Evolutionary conservation across 2,113 vertebrate genomes (phyloP).

Genomic region (Pelecanoides urinatrix): DNA sequence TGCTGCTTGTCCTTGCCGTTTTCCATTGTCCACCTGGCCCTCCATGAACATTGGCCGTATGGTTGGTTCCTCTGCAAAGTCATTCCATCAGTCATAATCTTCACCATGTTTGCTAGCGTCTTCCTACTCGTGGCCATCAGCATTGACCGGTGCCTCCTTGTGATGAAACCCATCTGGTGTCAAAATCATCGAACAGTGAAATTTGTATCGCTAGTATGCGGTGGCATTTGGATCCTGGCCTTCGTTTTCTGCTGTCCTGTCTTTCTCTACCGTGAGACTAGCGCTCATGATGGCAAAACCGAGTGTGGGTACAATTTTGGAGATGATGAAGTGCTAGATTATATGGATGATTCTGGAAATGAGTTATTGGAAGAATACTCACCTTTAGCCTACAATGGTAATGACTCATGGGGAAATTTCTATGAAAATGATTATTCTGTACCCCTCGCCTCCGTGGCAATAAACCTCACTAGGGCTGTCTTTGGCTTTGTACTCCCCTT

Average conservation of each 20-base stretch:
- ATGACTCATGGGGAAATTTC: background rate
- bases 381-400: background rate
- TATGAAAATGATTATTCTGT: background rate
- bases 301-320: conserved; percentile 29
- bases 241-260: conserved; percentile 71
- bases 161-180: conserved; percentile 80
- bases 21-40: conserved; percentile 62
- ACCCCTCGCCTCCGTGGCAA: too few species aligned
- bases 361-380: background rate
- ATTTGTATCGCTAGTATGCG: conserved; percentile 2
- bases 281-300: background rate
- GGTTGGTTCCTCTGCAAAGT: conserved; percentile 78
- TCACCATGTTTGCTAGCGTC: conserved; percentile 85
- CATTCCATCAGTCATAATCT: conserved; percentile 70
- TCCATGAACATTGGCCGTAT: conserved; percentile 74
- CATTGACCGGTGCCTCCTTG: conserved; percentile 77
- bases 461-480: conserved; percentile 55
- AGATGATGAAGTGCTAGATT: background rate
- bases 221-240: conserved; percentile 71
- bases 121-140: conserved; percentile 77
- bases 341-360: background rate
- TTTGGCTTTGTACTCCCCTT: conserved; percentile 79
- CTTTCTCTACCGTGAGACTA: conserved; percentile 66
- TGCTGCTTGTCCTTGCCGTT: conserved; percentile 81
- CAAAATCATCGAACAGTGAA: conserved; percentile 76